Evolutionary conservation across 1,140 invertebrate genomes (phyloP).

Genomic region (Gonioctena quinquepunctata): DNA sequence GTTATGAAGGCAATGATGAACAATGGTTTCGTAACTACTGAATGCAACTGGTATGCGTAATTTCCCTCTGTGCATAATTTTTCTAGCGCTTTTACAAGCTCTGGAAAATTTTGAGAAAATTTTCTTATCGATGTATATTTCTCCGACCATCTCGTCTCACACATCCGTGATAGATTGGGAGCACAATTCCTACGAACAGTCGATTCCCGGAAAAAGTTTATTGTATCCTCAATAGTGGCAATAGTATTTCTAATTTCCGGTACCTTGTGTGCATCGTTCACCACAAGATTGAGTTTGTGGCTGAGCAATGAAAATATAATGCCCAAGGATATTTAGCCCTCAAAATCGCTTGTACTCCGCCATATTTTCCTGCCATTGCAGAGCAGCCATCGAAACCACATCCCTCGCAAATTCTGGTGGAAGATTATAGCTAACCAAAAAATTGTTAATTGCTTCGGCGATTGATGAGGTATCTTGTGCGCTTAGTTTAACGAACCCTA

Average conservation of each 20-base stretch:
- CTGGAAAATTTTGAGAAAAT: conserved; percentile 30
- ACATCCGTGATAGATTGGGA: conserved; percentile 47
- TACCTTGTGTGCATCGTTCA: conserved; percentile 46
- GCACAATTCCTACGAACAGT: conserved; percentile 43
- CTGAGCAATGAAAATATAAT: conserved; percentile 50
- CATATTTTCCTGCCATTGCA: conserved; percentile 47
- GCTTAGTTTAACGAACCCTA: conserved; percentile 19
- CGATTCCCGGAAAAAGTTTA: conserved; percentile 50
- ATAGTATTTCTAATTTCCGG: conserved; percentile 48
- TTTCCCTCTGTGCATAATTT: conserved; percentile 43
- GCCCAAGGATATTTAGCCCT: conserved; percentile 47
- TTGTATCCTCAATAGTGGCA: conserved; percentile 45
- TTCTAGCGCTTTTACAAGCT: conserved; percentile 34
- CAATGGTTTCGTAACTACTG: conserved; percentile 36
- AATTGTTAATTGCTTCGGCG: conserved; percentile 21
- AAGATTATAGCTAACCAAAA: conserved; percentile 18
- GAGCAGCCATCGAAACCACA: conserved; percentile 48
- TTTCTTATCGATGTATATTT: conserved; percentile 49
- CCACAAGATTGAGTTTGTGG: conserved; percentile 48
- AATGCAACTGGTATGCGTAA: conserved; percentile 42
- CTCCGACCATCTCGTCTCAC: conserved; percentile 49
- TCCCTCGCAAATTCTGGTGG: conserved; percentile 22
- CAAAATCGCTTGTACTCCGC: conserved; percentile 46
- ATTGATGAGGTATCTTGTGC: conserved; percentile 20
- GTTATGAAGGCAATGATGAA: conserved; percentile 27